Conservation (phyloP, 1,140 invertebrate species). For the Cherax quadricarinatus region DNA sequence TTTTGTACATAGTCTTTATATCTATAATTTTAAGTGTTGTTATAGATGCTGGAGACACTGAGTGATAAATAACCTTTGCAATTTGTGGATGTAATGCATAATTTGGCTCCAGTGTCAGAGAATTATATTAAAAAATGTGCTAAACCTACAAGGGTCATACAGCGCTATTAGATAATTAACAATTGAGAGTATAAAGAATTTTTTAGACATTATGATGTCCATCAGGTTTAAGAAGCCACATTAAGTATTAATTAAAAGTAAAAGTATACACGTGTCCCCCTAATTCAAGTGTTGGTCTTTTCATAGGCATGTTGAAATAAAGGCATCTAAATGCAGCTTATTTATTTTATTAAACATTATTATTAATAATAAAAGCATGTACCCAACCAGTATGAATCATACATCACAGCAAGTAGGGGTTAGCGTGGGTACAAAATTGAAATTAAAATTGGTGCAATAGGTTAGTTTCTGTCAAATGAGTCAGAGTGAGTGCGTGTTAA, state of each 20-base stretch:
- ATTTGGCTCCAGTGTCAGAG: slow-evolving; percentile 5
- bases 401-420: too few species aligned
- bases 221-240: neutral
- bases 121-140: too few species aligned
- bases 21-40: slow-evolving; percentile 46
- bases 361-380: too few species aligned
- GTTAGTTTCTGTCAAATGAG: too few species aligned
- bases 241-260: slow-evolving; percentile 42
- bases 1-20: slow-evolving; percentile 46
- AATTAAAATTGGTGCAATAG: too few species aligned
- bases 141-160: too few species aligned
- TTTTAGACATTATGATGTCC: neutral
- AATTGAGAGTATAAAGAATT: neutral
- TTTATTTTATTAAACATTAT: slow-evolving; percentile 2
- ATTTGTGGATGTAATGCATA: slow-evolving; percentile 31
- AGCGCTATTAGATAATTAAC: too few species aligned
- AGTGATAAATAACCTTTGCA: slow-evolving; percentile 31
- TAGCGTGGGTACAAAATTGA: too few species aligned
- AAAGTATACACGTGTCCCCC: slow-evolving; percentile 34
- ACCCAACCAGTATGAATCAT: too few species aligned
- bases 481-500: too few species aligned
- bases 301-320: slow-evolving; percentile 61
- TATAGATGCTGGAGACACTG: slow-evolving; percentile 36
- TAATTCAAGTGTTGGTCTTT: slow-evolving; percentile 58
- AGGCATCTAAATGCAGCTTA: slow-evolving; percentile 20